Evolutionary conservation across 2,797 vertebrate species (phyloP).

Genomic region (Naso thynnoides): DNA sequence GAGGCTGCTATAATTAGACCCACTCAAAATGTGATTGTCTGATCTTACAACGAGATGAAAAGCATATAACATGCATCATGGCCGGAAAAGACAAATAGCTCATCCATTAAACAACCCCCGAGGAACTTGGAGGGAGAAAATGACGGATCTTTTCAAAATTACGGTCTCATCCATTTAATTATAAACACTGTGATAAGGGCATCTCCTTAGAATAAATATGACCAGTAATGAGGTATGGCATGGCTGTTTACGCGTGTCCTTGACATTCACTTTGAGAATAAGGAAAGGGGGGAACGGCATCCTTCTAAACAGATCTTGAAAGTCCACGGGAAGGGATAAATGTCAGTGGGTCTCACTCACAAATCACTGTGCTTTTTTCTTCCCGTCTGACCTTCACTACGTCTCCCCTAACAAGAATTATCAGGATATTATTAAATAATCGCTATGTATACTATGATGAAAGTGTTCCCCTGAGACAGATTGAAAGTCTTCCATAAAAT

Average conservation of each 20-base stretch:
- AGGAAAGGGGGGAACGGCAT: conserved; percentile 65
- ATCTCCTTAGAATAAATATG: conserved; percentile 80
- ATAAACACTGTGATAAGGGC: conserved; percentile 77
- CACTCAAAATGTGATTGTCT: conserved; percentile 64
- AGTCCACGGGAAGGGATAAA: conserved; percentile 80
- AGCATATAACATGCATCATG: conserved; percentile 59
- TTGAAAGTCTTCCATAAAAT: conserved; percentile 65
- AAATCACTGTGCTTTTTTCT: conserved; percentile 74
- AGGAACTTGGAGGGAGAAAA: conserved; percentile 47
- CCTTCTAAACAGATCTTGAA: conserved; percentile 79
- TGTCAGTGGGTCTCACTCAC: conserved; percentile 82
- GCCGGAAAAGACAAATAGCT: conserved; percentile 68
- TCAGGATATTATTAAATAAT: conserved; percentile 75
- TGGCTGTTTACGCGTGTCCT: conserved; percentile 81
- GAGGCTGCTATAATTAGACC: conserved; percentile 73
- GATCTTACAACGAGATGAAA: conserved; percentile 64
- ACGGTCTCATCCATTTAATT: conserved; percentile 79
- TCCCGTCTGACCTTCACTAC: conserved; percentile 79
- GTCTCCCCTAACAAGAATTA: conserved; percentile 72
- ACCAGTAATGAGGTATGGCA: conserved; percentile 81
- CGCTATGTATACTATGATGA: conserved; percentile 66
- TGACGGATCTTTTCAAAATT: conserved; percentile 68
- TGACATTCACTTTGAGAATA: conserved; percentile 83
- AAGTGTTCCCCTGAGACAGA: conserved; percentile 69
- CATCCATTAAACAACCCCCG: conserved; percentile 59